phyloP scores from a whole-genome alignment of 2,113 vertebrate genomes.

The Ia io region DNA sequence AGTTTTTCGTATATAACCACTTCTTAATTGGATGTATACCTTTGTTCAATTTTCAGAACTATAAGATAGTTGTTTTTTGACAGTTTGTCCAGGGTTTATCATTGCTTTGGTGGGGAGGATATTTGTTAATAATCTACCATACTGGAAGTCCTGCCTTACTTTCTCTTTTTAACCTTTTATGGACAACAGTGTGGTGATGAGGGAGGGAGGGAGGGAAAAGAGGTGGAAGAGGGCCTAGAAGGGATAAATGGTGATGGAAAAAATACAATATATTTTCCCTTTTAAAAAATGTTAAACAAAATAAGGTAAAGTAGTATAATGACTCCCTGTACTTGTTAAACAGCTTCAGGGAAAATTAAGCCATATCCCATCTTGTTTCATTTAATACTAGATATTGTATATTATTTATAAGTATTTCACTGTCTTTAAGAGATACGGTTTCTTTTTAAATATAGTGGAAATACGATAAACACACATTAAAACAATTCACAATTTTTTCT shows the following conservation, averaged over 20 bases:
- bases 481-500: not conserved
- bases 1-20: conserved; percentile 20
- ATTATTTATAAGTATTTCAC: not conserved
- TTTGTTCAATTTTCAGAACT: not conserved
- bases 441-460: not conserved
- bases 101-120: not conserved
- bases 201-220: no score
- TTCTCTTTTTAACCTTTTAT: not conserved
- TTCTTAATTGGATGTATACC: not conserved
- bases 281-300: not conserved
- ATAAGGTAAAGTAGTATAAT: not conserved
- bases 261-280: not conserved
- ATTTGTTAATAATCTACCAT: not conserved
- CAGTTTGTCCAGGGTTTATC: not conserved
- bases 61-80: not conserved
- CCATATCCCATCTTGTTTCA: not conserved
- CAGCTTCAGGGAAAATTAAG: not conserved
- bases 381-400: not conserved
- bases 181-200: not conserved
- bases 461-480: not conserved
- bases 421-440: not conserved
- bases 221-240: not conserved
- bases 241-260: not conserved
- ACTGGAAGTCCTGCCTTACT: not conserved
- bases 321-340: not conserved